These are phyloP conservation scores for Paragorgia papillata DNA, from an alignment of 92 coral and sea anemone species.

Conservation along the genomic window DNA sequence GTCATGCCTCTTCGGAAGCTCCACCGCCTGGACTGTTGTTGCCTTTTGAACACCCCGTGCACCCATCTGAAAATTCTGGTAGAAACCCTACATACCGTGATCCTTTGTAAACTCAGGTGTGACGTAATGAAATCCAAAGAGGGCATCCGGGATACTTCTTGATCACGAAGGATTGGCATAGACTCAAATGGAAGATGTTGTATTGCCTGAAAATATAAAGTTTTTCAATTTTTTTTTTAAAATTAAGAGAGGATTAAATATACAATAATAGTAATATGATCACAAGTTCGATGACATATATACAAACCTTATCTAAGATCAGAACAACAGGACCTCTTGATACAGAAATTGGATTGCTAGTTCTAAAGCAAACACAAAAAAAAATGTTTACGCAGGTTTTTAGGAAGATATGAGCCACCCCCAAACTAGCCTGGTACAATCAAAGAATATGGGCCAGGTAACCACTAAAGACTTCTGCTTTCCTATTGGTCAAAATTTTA, in stretches of 20 bases:
- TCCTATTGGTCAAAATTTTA: too few species aligned
- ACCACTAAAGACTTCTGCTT: too few species aligned
- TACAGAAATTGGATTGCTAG: slow-evolving; percentile 15
- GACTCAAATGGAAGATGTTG: slow-evolving; percentile 96
- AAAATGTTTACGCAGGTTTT: too few species aligned
- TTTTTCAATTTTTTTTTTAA: background rate
- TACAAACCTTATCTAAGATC: slow-evolving; percentile 84
- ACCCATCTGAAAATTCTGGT: too few species aligned
- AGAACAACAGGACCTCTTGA: slow-evolving; percentile 88
- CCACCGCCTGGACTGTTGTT: too few species aligned
- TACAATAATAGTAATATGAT: too few species aligned
- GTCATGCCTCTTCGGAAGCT: too few species aligned
- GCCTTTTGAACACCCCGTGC: too few species aligned
- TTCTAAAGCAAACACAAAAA: slow-evolving; percentile 23
- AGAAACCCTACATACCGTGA: slow-evolving; percentile 9
- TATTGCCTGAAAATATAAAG: slow-evolving; percentile 62
- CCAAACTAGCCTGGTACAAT: too few species aligned
- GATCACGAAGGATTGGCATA: slow-evolving; percentile 82
- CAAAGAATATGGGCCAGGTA: too few species aligned
- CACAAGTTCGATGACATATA: too few species aligned
- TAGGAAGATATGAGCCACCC: too few species aligned
- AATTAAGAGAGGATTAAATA: background rate
- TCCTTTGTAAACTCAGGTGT: slow-evolving; percentile 50
- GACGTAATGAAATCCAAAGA: slow-evolving; percentile 80
- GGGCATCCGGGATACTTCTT: slow-evolving; percentile 88